Base-by-base conservation (phyloP, 2,113 vertebrate genomes). In the Myrmecobius fasciatus region DNA sequence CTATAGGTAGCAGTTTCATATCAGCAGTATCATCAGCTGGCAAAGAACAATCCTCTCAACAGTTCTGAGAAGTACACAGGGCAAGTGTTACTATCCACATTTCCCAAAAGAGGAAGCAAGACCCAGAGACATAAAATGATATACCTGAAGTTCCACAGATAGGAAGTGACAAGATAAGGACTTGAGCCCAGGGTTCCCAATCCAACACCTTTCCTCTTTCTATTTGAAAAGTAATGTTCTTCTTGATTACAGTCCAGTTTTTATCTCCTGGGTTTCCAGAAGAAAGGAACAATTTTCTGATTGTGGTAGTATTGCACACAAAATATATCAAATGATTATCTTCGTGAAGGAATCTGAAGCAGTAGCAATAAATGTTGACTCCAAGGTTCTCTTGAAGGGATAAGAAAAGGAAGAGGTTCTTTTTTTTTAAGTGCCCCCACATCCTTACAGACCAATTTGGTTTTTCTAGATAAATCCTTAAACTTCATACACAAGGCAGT, bases 401-500 rank as follows among this genome's bases (percentile, higher is more conserved):
- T 91, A 26, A 49, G 28, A 9, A 93, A 9, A 91, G 47, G 91
- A 90, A 92, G 48, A 43, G 67, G 20, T 24, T 43, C 20, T 43
- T 83, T 20, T 36, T n/a, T 67, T 43, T 22, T 9, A 83, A 83
- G 36, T 83, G 24, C 90, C 60, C 54, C 25, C 28, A n/a, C 92
- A n/a, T 96, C 75, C 91, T 96, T 97, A 14, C 51, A 95, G 91
- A 92, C 97, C 31, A 2, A 95, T 91, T 90, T 52, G 89, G 60
- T 96, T 97, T 97, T 97, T 94, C 91, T 43, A 92, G 93, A 96
- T 96, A 94, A 96, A 97, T 91, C 96, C 91, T 96, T 95, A 67
- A 93, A 92, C 96, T 97, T 97, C 97, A 96, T 98, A 97, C 98
- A 97, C 96, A 91, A 90, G 95, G 54, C 93, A 93, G 11, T 83